Base-by-base conservation (phyloP, 1,140 invertebrate genomes). In the Dendroctonus ponderosae region DNA sequence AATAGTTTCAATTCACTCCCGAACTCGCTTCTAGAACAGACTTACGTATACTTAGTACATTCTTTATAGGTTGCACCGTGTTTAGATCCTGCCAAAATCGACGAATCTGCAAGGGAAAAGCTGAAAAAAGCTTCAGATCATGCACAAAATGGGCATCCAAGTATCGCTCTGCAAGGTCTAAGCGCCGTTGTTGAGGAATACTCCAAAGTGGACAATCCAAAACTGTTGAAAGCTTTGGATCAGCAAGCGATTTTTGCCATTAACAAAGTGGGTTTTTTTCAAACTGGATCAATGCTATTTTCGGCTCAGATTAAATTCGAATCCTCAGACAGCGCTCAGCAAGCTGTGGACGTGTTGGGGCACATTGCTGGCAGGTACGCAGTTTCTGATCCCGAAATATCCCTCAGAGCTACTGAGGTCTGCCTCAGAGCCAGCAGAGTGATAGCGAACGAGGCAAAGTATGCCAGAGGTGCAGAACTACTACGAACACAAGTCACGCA, bases 351-450 rank as follows among this genome's bases (percentile, higher is more conserved):
- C 41, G 41, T 58, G 8, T 15, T 65, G 11, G 8, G 53, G 9
- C 6, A 54, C 57, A 57, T 65, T 12, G 50, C 41, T 14, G 44
- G 49, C 6, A 49, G 37, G 5, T 58, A 65, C n/a, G 15, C 57
- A 8, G 40, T 41, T 7, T 15, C 62, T 7, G 44, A 65, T 53
- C 62, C 62, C 9, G 43, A 57, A 11, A 41, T 57, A 8, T 43
- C 52, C 5, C 7, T 8, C 4, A 37, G 26, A 57, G 5, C 37
- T 12, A 8, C 54, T 5, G 52, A 41, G 7, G 14, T 65, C 15
- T 65, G 62, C 26, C n/a, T 15, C 7, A 42, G 58, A 39, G 53
- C 53, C 38, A 39, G 54, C 7, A 1, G 4, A 40, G 26, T 65
- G 39, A 40, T 57, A 5, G n/a, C 5, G 4, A 58, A 44, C 7